phyloP scores from a whole-genome alignment of 2,888 invertebrate species.

The Hoplodrina blanda region DNA sequence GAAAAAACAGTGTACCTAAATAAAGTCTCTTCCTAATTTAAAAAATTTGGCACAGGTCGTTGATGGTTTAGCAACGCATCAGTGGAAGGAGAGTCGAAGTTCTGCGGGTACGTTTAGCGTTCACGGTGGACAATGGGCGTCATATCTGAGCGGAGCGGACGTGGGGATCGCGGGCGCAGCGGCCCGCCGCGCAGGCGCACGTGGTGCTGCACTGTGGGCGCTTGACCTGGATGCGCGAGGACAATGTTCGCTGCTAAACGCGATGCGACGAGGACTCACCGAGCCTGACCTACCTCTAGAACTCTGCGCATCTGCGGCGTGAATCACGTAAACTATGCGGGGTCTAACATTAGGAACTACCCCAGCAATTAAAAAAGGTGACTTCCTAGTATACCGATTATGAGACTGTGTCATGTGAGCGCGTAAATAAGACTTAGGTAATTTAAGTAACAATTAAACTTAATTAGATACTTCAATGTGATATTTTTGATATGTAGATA shows the following conservation, averaged over 20 bases:
- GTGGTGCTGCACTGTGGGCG: constrained; percentile 95
- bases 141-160: constrained; percentile 93
- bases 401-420: constrained; percentile 45
- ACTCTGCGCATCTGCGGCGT: constrained; percentile 64
- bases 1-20: background rate
- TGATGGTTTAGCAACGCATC: constrained; percentile 91
- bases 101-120: constrained; percentile 94
- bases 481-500: constrained; percentile 63
- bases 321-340: constrained; percentile 2
- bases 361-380: constrained; percentile 21
- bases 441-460: constrained; percentile 37
- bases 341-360: background rate
- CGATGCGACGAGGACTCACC: constrained; percentile 86
- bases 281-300: constrained; percentile 78
- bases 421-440: constrained; percentile 31
- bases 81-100: constrained; percentile 89
- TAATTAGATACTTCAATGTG: constrained; percentile 64
- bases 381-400: constrained; percentile 47
- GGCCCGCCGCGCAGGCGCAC: constrained; percentile 90
- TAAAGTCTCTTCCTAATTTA: background rate
- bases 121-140: constrained; percentile 94
- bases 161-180: constrained; percentile 91
- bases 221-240: constrained; percentile 95
- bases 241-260: constrained; percentile 92
- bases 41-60: constrained; percentile 85